Percentiles rank a stretch among this genome's conserved stretches.
Evolutionary conservation across 2,888 invertebrate species (phyloP).

Genomic region (Phanerotoma sp.): DNA sequence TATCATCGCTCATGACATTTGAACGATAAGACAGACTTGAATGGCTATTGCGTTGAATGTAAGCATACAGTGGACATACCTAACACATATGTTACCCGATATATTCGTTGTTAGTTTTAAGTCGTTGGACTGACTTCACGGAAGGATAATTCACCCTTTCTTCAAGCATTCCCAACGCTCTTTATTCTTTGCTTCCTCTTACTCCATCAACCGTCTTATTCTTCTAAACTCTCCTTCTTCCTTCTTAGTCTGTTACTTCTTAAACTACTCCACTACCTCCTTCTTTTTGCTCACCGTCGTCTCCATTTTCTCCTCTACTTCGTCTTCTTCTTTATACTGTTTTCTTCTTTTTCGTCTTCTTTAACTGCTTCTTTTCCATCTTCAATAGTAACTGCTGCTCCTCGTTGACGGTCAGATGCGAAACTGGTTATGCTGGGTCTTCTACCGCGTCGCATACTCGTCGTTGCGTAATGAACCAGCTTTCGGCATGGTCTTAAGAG

Average conservation of each 20-base stretch:
- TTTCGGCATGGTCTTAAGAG: constrained; percentile 27
- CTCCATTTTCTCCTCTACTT: constrained; percentile 14
- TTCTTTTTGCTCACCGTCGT: background rate
- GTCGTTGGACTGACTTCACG: constrained; percentile 42
- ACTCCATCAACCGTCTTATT: constrained; percentile 12
- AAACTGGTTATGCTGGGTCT: constrained; percentile 48
- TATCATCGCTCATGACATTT: constrained; percentile 17
- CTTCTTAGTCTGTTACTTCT: background rate
- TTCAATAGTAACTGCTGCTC: constrained; percentile 21
- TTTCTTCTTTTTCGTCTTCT: background rate
- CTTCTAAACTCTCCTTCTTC: constrained; percentile 17
- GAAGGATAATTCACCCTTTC: constrained; percentile 50
- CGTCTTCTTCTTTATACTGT: constrained; percentile 20
- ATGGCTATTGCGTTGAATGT: background rate
- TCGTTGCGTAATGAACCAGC: constrained; percentile 36
- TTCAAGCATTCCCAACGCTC: constrained; percentile 8
- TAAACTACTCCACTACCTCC: background rate
- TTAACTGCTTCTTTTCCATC: constrained; percentile 1
- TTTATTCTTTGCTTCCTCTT: background rate
- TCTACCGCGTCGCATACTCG: constrained; percentile 6
- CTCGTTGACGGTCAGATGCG: constrained; percentile 36
- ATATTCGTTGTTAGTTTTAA: constrained; percentile 2
- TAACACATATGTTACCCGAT: constrained; percentile 1
- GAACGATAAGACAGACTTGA: constrained; percentile 14
- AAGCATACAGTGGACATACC: background rate